A percentile compares a stretch with the other conserved stretches of the same genome.
Conservation (phyloP, 2,797 vertebrate species). For the Syndactyla subalaris region DNA sequence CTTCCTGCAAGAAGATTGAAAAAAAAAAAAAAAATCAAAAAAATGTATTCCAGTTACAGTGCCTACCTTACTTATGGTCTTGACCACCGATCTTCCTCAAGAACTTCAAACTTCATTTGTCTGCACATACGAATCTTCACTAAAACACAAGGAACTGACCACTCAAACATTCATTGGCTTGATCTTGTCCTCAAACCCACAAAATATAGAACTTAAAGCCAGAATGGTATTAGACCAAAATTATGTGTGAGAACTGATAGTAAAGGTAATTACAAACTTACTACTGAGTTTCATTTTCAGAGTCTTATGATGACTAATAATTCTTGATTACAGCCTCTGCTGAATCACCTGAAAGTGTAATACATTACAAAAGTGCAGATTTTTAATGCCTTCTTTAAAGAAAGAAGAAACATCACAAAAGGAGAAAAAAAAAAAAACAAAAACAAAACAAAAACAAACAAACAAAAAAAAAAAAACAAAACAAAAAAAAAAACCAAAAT, state of each 20-base stretch:
- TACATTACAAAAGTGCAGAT: not conserved
- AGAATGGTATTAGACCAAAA: not conserved
- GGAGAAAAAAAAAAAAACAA: too few species aligned
- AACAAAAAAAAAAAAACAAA: too few species aligned
- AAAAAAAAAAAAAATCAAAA: not conserved
- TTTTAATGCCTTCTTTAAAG: not conserved
- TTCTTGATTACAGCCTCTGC: not conserved
- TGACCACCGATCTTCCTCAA: not conserved
- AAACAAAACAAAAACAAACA: too few species aligned
- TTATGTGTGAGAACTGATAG: not conserved
- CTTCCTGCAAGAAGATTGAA: not conserved
- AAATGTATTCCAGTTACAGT: not conserved
- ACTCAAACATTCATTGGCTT: not conserved
- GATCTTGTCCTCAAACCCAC: not conserved
- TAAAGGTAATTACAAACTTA: not conserved
- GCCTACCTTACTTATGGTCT: not conserved
- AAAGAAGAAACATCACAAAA: not conserved
- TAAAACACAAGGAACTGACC: not conserved
- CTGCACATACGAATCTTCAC: not conserved
- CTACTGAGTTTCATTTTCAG: not conserved
- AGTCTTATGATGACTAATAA: not conserved
- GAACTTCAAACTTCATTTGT: not conserved
- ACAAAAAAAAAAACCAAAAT: rapidly evolving
- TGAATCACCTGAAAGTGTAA: not conserved
- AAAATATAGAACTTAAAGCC: not conserved